phyloP scores from a whole-genome alignment of 2,888 invertebrate genomes.

The Drosophila anomelani region DNA sequence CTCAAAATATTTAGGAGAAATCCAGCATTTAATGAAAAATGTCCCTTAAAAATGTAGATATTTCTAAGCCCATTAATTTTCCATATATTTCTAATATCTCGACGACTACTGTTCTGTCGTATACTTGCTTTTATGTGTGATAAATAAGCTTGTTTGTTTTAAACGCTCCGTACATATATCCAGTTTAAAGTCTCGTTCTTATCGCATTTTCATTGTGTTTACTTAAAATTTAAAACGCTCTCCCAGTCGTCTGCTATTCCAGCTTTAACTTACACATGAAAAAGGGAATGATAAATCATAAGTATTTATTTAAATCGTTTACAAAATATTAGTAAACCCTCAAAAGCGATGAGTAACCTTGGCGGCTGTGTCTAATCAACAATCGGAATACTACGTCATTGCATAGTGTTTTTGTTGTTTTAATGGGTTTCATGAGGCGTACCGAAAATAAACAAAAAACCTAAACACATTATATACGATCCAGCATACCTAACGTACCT shows the following conservation, averaged over 20 bases:
- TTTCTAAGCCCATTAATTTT: too few species aligned
- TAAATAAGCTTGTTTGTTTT: slow-evolving; percentile 29
- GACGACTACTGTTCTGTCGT: slow-evolving; percentile 5
- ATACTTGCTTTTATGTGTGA: slow-evolving; percentile 9
- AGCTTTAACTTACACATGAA: slow-evolving; percentile 1
- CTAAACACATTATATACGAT: slow-evolving; percentile 10
- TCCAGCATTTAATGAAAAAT: too few species aligned
- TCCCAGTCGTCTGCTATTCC: slow-evolving; percentile 14
- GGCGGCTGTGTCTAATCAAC: slow-evolving; percentile 11
- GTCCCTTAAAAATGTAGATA: too few species aligned
- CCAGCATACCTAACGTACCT: slow-evolving; percentile 19
- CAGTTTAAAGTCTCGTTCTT: slow-evolving; percentile 41
- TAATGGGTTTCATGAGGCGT: slow-evolving; percentile 41
- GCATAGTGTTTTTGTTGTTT: slow-evolving; percentile 14
- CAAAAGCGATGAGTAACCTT: slow-evolving; percentile 21
- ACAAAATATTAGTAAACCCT: slow-evolving; percentile 6
- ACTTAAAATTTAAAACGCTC: slow-evolving; percentile 22
- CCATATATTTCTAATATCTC: not conserved
- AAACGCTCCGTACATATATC: slow-evolving; percentile 16
- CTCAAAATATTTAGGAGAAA: too few species aligned
- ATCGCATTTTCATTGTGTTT: slow-evolving; percentile 32
- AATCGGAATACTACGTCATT: slow-evolving; percentile 32
- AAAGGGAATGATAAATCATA: slow-evolving; percentile 23
- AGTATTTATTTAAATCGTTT: slow-evolving; percentile 5
- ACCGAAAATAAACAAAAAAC: slow-evolving; percentile 10